Conservation (phyloP, 2,113 vertebrate species). For the Phyllostomus hastatus region DNA sequence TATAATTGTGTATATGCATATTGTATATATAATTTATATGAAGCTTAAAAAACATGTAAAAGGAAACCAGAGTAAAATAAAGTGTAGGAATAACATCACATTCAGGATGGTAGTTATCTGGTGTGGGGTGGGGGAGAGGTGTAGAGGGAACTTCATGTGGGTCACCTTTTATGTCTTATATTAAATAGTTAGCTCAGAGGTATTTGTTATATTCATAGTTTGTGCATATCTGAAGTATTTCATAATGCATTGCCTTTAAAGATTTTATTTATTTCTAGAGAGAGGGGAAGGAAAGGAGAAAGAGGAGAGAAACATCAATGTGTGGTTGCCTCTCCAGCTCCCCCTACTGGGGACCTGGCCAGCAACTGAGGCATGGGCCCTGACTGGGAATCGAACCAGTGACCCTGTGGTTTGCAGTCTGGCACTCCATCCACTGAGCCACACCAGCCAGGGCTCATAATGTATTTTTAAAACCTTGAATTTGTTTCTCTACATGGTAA, state of each 20-base stretch:
- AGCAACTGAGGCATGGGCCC: too few species aligned
- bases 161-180: background rate
- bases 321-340: too few species aligned
- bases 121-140: too few species aligned
- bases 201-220: background rate
- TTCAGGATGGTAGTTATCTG: background rate
- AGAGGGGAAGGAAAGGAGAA: too few species aligned
- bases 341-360: too few species aligned
- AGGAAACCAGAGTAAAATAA: background rate
- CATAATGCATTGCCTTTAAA: background rate
- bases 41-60: background rate
- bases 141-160: background rate
- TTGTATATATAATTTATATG: background rate
- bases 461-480: background rate
- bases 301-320: too few species aligned
- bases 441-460: too few species aligned
- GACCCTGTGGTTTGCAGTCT: too few species aligned
- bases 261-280: too few species aligned
- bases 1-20: background rate
- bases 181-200: background rate
- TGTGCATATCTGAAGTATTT: background rate
- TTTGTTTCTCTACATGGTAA: slow-evolving; percentile 1
- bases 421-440: too few species aligned
- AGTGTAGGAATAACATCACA: background rate
- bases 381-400: too few species aligned